Conservation (phyloP, 2,888 invertebrate genomes). For the Drosophila putrida region DNA sequence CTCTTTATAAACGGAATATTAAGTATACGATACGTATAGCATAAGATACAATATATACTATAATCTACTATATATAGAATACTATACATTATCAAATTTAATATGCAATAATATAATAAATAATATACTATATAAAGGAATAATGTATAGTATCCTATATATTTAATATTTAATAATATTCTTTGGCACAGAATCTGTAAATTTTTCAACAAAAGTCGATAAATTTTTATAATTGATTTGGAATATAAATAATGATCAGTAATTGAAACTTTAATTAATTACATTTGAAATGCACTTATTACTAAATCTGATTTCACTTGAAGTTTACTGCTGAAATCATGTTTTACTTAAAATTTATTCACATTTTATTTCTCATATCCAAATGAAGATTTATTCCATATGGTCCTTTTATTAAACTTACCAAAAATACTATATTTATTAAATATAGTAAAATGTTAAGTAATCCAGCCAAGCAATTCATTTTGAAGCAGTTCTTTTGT, state of each 20-base stretch:
- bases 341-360: neutral
- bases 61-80: no score
- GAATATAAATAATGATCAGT: no score
- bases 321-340: neutral
- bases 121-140: no score
- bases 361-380: neutral
- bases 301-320: neutral
- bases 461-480: constrained; percentile 80
- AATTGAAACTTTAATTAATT: no score
- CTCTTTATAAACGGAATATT: neutral
- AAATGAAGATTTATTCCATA: neutral
- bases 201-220: no score
- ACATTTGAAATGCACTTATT: neutral
- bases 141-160: no score
- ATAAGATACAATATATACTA: no score
- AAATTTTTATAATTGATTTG: no score
- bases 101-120: no score
- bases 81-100: no score
- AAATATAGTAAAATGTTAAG: constrained; percentile 82
- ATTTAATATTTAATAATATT: no score
- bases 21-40: neutral
- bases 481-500: constrained; percentile 57
- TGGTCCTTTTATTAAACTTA: constrained; percentile 64
- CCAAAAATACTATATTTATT: constrained; percentile 83
- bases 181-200: no score